Evolutionary conservation across 2,113 vertebrate genomes (phyloP).

Genomic region (Campylomormyrus numenius): DNA sequence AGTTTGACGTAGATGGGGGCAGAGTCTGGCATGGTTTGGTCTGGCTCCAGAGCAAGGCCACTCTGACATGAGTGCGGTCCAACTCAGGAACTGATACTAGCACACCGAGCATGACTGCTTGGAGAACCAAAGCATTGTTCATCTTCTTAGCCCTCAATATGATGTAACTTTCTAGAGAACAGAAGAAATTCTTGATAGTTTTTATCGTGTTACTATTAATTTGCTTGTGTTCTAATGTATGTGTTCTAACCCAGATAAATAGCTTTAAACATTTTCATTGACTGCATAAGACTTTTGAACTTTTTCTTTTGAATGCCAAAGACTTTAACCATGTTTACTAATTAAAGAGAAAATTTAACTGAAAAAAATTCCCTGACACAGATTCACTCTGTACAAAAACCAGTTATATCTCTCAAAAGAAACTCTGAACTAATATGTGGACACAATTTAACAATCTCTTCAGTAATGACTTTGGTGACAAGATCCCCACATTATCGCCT

Average conservation of each 20-base stretch:
- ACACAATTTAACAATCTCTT: background rate
- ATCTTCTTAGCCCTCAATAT: background rate
- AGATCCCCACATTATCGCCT: background rate
- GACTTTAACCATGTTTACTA: background rate
- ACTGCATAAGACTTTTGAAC: background rate
- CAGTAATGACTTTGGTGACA: background rate
- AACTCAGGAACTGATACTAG: too few relatives aligned
- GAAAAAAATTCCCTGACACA: background rate
- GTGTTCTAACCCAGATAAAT: background rate
- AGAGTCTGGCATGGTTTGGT: too few relatives aligned
- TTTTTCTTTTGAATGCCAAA: background rate
- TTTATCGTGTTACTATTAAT: background rate
- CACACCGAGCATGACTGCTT: background rate
- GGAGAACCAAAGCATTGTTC: background rate
- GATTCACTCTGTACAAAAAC: background rate
- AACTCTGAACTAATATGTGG: background rate
- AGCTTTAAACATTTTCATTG: background rate
- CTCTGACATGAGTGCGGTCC: too few relatives aligned
- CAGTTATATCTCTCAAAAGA: background rate
- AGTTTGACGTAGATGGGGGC: too few relatives aligned
- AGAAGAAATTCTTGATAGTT: background rate
- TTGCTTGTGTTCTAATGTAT: background rate
- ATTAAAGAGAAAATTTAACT: background rate
- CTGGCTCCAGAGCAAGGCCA: too few relatives aligned
- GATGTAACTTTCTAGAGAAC: background rate